Evolutionary conservation across 2,797 vertebrate species (phyloP), one percentile per base, ranked within the genome.

Genomic region (Neosalanx taihuensis): DNA sequence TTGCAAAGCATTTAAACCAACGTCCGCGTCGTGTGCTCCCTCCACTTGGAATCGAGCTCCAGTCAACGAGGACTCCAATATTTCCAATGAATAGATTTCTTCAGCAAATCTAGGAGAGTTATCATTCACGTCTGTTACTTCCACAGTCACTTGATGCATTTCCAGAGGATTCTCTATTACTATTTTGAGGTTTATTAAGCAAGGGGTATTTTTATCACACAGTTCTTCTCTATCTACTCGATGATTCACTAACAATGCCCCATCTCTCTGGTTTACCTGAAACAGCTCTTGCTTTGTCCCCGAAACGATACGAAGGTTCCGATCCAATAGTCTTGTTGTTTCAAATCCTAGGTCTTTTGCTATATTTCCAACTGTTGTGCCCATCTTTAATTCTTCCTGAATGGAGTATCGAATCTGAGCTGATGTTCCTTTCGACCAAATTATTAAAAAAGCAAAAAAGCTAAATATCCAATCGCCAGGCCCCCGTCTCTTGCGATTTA

Each of bases 61-160:
- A 0, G 89, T 77, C 6, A 72, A 0, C 9, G 90, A 85, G 20
- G 79, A 93, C 79, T 95, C 93, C 7, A 86, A 33, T 63, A 94
- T 91, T 71, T 92, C 90, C 51, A 95, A 70, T 18, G 77, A 81
- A 70, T 88, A 90, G 29, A 87, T 87, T 71, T 84, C 86, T 0
- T 93, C 91, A 1, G 87, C 77, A 78, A 94, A 95, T 80, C 73
- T 86, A 0, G 94, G 93, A 1, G 85, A 81, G 72, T 94, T 91
- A 69, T 95, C 94, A 56, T 95, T 95, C 6, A 94, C 74, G 71
- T 95, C 93, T 1, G 89, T 33, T 66, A 93, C 82, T 60, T 93
- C 88, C 4, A 93, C 70, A 20, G 85, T 69, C 4, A 93, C 70
- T 5, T 90, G 85, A 26, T 92, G 91, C 87, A 94, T 92, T 79